phyloP scores from a whole-genome alignment of 2,888 invertebrate species.

The Hartigia nigra region DNA sequence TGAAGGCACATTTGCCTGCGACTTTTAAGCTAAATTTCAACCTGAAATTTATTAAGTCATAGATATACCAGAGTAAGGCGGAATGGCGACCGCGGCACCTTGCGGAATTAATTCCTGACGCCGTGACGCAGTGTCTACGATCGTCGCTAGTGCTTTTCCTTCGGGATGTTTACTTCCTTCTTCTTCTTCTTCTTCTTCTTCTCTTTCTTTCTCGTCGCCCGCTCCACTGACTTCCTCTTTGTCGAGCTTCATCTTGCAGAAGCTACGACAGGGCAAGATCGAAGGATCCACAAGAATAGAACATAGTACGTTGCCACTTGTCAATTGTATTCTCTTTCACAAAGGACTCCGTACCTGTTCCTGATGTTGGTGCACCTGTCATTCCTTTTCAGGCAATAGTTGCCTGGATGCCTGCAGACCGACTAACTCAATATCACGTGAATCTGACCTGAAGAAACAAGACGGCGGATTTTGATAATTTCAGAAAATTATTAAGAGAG shows the following conservation, averaged over 20 bases:
- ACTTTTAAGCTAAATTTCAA: slow-evolving; percentile 41
- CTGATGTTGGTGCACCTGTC: not conserved
- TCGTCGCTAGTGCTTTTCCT: not conserved
- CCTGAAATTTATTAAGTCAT: not conserved
- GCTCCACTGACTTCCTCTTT: too few species aligned
- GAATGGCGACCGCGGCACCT: not conserved
- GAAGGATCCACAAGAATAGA: not conserved
- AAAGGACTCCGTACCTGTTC: not conserved
- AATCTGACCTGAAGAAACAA: too few species aligned
- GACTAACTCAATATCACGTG: not conserved
- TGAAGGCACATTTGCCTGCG: slow-evolving; percentile 41
- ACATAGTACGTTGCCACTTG: not conserved
- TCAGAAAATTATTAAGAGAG: not conserved
- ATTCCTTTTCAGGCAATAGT: not conserved
- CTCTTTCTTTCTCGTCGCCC: not conserved
- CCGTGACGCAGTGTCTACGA: not conserved
- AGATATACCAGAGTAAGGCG: not conserved
- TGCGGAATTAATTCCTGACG: not conserved
- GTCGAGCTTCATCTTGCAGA: too few species aligned
- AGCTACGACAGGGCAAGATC: not conserved
- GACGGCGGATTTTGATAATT: not conserved
- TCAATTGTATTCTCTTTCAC: not conserved
- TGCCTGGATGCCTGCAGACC: not conserved
- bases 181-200: not conserved
- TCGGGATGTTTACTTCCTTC: not conserved